These are phyloP conservation scores for Poecile montanus DNA, from an alignment of 2,797 vertebrate genomes.

Conservation along the genomic window DNA sequence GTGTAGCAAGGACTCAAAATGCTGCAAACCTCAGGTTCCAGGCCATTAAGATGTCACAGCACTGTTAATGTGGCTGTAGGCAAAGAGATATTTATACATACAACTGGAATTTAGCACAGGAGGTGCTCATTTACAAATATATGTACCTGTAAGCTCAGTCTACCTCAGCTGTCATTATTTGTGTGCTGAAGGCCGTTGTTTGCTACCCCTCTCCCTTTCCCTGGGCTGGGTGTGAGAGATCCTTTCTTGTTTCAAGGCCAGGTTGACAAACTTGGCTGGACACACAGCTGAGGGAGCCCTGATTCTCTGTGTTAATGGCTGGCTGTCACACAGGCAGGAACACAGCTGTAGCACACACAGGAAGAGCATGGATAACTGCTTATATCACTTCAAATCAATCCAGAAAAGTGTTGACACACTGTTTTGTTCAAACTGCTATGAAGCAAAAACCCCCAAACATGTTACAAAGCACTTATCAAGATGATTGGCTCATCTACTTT, in stretches of 20 bases:
- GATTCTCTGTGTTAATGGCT: background rate
- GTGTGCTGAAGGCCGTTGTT: background rate
- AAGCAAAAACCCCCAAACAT: background rate
- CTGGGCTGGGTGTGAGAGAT: background rate
- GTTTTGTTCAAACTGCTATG: background rate
- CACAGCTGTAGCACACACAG: background rate
- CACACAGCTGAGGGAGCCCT: background rate
- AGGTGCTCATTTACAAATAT: background rate
- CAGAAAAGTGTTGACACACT: background rate
- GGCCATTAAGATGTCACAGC: background rate
- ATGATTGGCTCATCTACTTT: background rate
- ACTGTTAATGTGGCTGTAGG: background rate
- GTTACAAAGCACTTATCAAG: background rate
- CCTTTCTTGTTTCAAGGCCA: background rate
- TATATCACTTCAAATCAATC: background rate
- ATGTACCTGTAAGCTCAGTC: background rate
- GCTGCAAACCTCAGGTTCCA: background rate
- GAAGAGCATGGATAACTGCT: background rate
- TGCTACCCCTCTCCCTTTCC: background rate
- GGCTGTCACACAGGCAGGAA: background rate
- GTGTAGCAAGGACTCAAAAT: background rate
- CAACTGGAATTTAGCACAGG: background rate
- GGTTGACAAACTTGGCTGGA: background rate
- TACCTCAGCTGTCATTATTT: background rate
- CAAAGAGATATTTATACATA: background rate